Evolutionary conservation across 2,113 vertebrate species (phyloP).

Genomic region (Papio anubis): DNA sequence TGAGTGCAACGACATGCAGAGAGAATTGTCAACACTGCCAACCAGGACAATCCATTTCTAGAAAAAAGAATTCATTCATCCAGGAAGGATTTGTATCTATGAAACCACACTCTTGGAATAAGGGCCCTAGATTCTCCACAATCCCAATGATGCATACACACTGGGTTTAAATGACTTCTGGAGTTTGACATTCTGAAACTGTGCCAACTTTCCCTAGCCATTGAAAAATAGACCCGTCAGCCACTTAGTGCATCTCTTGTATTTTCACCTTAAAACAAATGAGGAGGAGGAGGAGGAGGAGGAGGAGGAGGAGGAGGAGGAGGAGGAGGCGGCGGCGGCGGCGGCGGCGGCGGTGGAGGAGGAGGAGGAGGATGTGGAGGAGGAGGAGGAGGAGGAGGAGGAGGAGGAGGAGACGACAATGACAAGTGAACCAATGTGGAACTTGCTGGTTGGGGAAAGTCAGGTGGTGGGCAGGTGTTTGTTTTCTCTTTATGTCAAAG

Average conservation of each 20-base stretch:
- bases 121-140: neutral
- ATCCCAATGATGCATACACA: neutral
- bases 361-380: neutral
- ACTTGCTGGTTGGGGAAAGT: neutral
- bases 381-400: neutral
- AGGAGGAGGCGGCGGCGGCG: too few relatives aligned
- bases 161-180: slow-evolving; percentile 25
- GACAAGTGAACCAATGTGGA: neutral
- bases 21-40: neutral
- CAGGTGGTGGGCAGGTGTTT: neutral
- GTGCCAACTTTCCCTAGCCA: neutral
- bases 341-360: too few relatives aligned
- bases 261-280: slow-evolving; percentile 26
- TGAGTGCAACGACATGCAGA: slow-evolving; percentile 47
- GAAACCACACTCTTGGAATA: neutral
- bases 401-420: too few relatives aligned
- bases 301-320: neutral
- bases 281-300: neutral
- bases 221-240: neutral
- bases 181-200: neutral
- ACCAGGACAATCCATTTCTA: slow-evolving; percentile 25
- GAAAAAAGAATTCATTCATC: slow-evolving; percentile 32
- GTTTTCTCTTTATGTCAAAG: slow-evolving; percentile 55
- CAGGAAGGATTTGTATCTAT: slow-evolving; percentile 30
- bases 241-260: slow-evolving; percentile 41